These are phyloP conservation scores for Rhabditoides inermis DNA, from an alignment of 2,888 invertebrate species.

Conservation along the genomic window DNA sequence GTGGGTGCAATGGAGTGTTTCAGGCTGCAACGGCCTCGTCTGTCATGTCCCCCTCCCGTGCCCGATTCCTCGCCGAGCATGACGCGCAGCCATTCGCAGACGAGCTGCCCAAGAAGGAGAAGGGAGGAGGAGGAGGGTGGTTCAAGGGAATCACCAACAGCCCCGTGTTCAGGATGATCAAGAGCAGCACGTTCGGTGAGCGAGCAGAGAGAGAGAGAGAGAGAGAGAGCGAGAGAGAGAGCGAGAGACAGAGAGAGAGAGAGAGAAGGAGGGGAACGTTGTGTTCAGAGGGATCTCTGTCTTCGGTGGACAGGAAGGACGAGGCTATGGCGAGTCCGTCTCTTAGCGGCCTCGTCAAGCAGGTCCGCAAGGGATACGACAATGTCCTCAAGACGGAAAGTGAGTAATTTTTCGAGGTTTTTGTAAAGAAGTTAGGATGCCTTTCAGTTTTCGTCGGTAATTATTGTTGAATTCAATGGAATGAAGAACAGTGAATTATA, in stretches of 20 bases:
- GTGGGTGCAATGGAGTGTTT: neutral
- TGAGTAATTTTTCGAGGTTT: neutral
- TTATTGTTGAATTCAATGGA: too few species aligned
- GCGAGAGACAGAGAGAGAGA: too few species aligned
- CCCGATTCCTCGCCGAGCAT: conserved; percentile 44
- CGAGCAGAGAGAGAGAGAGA: too few species aligned
- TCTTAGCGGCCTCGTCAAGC: conserved; percentile 39
- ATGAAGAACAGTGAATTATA: too few species aligned
- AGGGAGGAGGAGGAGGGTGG: conserved; percentile 27
- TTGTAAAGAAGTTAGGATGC: neutral
- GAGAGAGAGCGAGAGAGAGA: too few species aligned
- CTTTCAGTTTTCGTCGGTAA: neutral
- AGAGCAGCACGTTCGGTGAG: conserved; percentile 28
- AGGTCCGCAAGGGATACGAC: conserved; percentile 41
- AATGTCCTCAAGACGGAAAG: conserved; percentile 25
- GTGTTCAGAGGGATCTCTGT: neutral
- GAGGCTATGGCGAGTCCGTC: conserved; percentile 21
- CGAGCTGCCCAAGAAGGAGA: too few species aligned
- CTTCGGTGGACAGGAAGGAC: neutral
- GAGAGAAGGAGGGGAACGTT: too few species aligned
- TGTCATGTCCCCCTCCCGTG: conserved; percentile 40
- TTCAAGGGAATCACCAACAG: conserved; percentile 42
- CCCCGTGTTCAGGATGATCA: conserved; percentile 43
- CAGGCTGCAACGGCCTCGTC: neutral
- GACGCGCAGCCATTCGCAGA: conserved; percentile 32